A percentile compares a stretch with the other conserved stretches of the same genome.
phyloP scores from a whole-genome alignment of 2,797 vertebrate species.

The Sebastolobus alascanus region DNA sequence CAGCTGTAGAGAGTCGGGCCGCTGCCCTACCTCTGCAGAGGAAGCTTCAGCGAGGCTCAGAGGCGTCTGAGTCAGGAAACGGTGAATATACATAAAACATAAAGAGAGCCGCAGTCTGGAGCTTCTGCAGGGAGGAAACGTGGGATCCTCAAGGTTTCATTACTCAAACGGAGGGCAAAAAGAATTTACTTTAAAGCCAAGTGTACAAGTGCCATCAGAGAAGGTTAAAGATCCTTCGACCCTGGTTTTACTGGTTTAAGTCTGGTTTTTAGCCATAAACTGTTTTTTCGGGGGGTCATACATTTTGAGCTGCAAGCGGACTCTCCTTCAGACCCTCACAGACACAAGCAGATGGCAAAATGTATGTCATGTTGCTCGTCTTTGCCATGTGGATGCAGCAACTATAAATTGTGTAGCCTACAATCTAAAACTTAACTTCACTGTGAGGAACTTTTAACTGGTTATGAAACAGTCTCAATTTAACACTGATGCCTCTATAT shows the following conservation, averaged over 20 bases:
- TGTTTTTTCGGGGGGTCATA: neutral
- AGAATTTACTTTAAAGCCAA: neutral
- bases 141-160: neutral
- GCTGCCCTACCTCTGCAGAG: slow-evolving; percentile 35
- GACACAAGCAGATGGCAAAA: too few relatives aligned
- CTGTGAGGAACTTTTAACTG: too few relatives aligned
- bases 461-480: too few relatives aligned
- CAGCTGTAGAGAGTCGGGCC: neutral
- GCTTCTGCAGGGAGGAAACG: neutral
- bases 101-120: slow-evolving; percentile 36
- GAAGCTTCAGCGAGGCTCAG: neutral
- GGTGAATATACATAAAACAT: slow-evolving; percentile 49
- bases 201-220: neutral
- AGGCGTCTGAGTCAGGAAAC: slow-evolving; percentile 31
- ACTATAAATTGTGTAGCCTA: neutral
- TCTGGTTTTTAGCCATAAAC: neutral
- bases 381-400: neutral
- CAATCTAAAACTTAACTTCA: neutral
- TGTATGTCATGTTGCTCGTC: neutral
- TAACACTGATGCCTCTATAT: too few relatives aligned
- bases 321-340: too few relatives aligned
- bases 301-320: neutral
- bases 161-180: neutral
- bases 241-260: neutral
- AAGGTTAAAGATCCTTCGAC: neutral